Percentiles rank a stretch among this genome's conserved stretches.
These are phyloP conservation scores for Mesorhabditis belari DNA, from an alignment of 2,888 invertebrate species.

Conservation along the genomic window DNA sequence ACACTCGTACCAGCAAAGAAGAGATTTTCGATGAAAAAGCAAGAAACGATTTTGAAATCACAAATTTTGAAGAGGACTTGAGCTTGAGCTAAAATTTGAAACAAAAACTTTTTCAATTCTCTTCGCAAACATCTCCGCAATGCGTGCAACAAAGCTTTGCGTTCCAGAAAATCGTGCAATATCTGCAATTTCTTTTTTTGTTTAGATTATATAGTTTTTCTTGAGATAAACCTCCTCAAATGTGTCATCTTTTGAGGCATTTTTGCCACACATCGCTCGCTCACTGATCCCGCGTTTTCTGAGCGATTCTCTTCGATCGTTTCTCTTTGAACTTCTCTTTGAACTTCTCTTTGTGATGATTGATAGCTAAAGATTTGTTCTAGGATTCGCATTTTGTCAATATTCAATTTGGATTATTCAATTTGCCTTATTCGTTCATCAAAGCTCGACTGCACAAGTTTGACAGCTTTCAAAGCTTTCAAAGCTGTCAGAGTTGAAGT, in stretches of 20 bases:
- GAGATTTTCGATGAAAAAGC: no score
- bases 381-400: neutral
- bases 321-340: neutral
- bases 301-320: constrained; percentile 1
- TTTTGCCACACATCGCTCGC: constrained; percentile 26
- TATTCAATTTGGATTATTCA: no score
- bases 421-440: no score
- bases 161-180: constrained; percentile 52
- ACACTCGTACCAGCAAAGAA: no score
- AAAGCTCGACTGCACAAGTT: no score
- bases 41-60: no score
- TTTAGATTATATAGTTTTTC: no score
- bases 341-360: neutral
- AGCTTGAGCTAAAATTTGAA: neutral
- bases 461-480: no score
- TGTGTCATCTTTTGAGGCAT: constrained; percentile 45
- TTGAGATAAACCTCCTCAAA: constrained; percentile 26
- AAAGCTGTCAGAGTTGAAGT: no score
- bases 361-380: neutral
- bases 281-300: constrained; percentile 9
- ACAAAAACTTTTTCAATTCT: neutral
- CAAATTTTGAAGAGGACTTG: no score
- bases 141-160: constrained; percentile 50
- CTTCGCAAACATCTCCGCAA: constrained; percentile 40
- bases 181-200: constrained; percentile 21